These are phyloP conservation scores for Sturmia bella DNA, from an alignment of 2,888 invertebrate species.

Conservation along the genomic window DNA sequence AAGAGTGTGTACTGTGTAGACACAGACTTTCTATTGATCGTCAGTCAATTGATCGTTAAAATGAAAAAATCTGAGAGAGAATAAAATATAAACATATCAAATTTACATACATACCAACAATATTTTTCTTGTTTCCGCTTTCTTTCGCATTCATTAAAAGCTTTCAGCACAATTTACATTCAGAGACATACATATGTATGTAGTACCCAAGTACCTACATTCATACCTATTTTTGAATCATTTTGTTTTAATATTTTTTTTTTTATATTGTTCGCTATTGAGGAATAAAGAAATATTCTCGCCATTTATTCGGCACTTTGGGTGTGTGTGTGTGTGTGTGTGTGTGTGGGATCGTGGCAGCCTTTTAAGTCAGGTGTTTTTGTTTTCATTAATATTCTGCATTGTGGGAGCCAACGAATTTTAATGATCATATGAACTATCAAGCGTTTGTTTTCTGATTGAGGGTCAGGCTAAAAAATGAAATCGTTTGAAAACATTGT, in stretches of 20 bases:
- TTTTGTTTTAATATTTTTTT: too few relatives aligned
- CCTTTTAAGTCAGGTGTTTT: slow-evolving; percentile 53
- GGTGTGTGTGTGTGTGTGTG: too few relatives aligned
- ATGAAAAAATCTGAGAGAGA: neutral
- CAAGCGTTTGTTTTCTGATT: slow-evolving; percentile 2
- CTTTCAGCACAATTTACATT: slow-evolving; percentile 16
- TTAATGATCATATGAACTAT: slow-evolving; percentile 45
- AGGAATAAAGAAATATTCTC: neutral
- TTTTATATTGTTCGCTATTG: too few relatives aligned
- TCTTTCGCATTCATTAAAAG: slow-evolving; percentile 1
- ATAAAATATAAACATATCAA: neutral
- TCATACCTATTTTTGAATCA: too few relatives aligned
- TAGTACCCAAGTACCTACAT: too few relatives aligned
- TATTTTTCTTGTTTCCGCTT: neutral
- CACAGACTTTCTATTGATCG: neutral
- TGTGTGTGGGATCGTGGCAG: slow-evolving; percentile 38
- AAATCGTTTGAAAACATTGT: too few relatives aligned
- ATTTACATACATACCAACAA: neutral
- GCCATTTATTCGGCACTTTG: neutral
- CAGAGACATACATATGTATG: too few relatives aligned
- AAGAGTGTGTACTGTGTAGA: too few relatives aligned
- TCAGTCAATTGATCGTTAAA: neutral
- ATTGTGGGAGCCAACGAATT: slow-evolving; percentile 15
- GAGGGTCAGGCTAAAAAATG: slow-evolving; percentile 6
- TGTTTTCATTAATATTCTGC: slow-evolving; percentile 13